Conservation (phyloP, 2,113 vertebrate genomes). For the Puntigrus tetrazona region DNA sequence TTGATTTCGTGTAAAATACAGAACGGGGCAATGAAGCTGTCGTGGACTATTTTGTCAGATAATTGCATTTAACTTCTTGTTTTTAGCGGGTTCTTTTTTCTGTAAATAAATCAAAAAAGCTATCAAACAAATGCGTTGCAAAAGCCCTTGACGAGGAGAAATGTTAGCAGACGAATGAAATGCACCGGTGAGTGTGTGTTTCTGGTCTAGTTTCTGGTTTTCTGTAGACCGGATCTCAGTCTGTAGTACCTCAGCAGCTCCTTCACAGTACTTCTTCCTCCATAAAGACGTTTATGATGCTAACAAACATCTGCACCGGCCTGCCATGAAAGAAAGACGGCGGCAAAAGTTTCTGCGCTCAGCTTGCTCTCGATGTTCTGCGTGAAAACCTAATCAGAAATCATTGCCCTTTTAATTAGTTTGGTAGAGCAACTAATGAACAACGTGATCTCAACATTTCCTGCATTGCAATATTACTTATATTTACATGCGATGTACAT, state of each 20-base stretch:
- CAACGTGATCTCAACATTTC: constrained; percentile 41
- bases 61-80: too few relatives aligned
- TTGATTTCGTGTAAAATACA: background rate
- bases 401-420: background rate
- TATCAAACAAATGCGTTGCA: too few relatives aligned
- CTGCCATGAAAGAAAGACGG: background rate
- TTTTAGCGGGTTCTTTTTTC: too few relatives aligned
- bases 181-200: too few relatives aligned
- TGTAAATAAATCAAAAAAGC: too few relatives aligned
- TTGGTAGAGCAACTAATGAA: background rate
- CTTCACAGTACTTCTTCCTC: background rate
- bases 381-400: background rate
- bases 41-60: too few relatives aligned
- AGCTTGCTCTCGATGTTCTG: background rate
- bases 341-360: background rate
- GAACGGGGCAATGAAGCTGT: too few relatives aligned
- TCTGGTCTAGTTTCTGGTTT: too few relatives aligned
- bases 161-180: too few relatives aligned
- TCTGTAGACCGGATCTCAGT: too few relatives aligned
- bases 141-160: too few relatives aligned
- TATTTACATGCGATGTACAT: background rate
- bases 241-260: background rate
- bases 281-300: background rate
- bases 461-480: constrained; percentile 71
- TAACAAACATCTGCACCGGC: background rate